phyloP scores from a whole-genome alignment of 2,888 invertebrate species.

The Eugnorisma glareosa region DNA sequence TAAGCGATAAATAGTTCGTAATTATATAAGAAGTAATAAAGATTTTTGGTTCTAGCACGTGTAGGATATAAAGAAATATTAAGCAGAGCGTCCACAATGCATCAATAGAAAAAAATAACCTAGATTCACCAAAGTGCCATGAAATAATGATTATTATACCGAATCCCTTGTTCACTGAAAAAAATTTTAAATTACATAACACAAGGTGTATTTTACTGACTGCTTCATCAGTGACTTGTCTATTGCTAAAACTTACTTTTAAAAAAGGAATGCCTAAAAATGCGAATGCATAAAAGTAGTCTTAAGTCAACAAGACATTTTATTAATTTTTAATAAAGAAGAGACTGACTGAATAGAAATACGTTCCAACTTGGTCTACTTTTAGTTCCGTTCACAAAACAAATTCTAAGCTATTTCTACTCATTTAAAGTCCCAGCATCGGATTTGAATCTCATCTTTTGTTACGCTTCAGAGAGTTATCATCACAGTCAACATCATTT shows the following conservation, averaged over 20 bases:
- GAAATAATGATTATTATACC: neutral
- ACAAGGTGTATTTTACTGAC: neutral
- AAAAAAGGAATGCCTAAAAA: neutral
- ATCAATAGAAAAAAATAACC: neutral
- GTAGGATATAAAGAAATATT: slow-evolving; percentile 6
- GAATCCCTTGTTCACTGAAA: neutral
- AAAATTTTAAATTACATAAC: neutral
- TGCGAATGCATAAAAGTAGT: neutral
- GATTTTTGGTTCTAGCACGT: slow-evolving; percentile 11
- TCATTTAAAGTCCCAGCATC: neutral
- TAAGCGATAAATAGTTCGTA: slow-evolving; percentile 45
- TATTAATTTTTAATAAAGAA: neutral
- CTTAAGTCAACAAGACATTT: neutral
- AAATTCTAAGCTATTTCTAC: neutral
- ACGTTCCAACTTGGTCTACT: neutral
- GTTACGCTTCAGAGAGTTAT: slow-evolving; percentile 10
- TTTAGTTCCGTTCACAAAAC: neutral
- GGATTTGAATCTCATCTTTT: slow-evolving; percentile 11
- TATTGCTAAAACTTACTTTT: neutral
- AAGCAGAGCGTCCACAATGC: neutral
- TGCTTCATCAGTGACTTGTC: neutral
- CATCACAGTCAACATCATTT: slow-evolving; percentile 22
- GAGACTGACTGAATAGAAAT: neutral
- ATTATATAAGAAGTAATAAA: slow-evolving; percentile 38
- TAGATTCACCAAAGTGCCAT: neutral